phyloP scores from a whole-genome alignment of 2,113 vertebrate genomes.

The Dendrocopos noguchii region DNA sequence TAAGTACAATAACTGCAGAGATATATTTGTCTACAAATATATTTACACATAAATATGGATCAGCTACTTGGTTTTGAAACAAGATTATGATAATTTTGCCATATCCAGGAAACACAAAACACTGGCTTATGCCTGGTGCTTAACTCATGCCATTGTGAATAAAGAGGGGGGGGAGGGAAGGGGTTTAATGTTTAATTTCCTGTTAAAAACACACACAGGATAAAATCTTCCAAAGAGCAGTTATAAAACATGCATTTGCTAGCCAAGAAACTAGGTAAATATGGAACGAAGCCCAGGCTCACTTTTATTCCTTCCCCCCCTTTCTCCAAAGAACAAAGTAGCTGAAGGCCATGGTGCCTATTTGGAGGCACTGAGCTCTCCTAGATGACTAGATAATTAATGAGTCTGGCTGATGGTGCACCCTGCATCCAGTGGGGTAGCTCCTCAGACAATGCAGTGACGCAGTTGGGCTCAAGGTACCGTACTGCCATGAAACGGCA shows the following conservation, averaged over 20 bases:
- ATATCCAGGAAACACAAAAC: conserved; percentile 69
- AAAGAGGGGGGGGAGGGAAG: not conserved
- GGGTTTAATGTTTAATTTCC: conserved; percentile 59
- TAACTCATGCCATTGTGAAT: conserved; percentile 62
- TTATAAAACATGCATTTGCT: conserved; percentile 49
- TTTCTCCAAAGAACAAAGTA: not conserved
- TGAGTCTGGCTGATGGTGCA: not conserved
- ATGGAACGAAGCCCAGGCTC: conserved; percentile 26
- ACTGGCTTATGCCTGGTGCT: conserved; percentile 43
- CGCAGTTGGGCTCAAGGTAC: not conserved
- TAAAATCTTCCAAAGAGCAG: conserved; percentile 64
- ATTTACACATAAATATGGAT: conserved; percentile 48
- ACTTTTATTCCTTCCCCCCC: not conserved
- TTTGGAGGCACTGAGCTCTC: not conserved
- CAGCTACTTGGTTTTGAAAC: conserved; percentile 54
- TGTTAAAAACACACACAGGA: conserved; percentile 58
- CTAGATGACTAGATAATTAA: not conserved
- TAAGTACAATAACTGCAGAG: conserved; percentile 7
- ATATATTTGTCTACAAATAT: conserved; percentile 34
- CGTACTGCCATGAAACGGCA: not conserved
- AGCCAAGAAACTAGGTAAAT: conserved; percentile 61
- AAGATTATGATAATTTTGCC: conserved; percentile 59
- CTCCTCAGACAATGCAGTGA: not conserved
- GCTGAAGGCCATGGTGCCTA: rapidly evolving
- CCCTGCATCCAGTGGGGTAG: not conserved